Percentiles rank a stretch among this genome's conserved stretches.
These are phyloP conservation scores for Eucera pruinosa DNA, from an alignment of 2,888 invertebrate species.

Conservation along the genomic window DNA sequence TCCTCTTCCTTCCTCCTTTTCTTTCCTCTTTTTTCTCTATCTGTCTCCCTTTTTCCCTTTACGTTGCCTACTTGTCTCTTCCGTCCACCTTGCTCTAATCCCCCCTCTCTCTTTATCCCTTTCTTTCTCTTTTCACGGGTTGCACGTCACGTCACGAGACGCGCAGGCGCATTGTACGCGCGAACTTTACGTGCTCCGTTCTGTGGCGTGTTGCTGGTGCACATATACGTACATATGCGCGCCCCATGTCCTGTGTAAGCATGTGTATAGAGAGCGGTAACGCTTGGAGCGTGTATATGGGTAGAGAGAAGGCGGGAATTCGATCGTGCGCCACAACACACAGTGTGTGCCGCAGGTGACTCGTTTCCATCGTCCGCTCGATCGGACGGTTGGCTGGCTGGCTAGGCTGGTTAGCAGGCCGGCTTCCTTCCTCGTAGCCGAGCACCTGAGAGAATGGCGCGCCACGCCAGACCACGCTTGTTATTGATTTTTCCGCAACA, in stretches of 20 bases:
- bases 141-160: constrained; percentile 62
- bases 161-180: constrained; percentile 57
- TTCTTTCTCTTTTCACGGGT: constrained; percentile 19
- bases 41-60: constrained; percentile 4
- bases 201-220: constrained; percentile 26
- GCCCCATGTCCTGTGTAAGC: constrained; percentile 16
- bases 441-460: constrained; percentile 79
- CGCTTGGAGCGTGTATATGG: constrained; percentile 23
- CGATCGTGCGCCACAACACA: constrained; percentile 66
- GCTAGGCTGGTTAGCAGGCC: constrained; percentile 56
- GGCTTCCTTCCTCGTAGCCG: constrained; percentile 69
- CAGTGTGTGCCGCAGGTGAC: constrained; percentile 74
- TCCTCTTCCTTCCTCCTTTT: constrained; percentile 13
- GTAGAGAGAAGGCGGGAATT: constrained; percentile 70
- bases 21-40: too few species aligned
- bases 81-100: constrained; percentile 1
- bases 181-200: constrained; percentile 43
- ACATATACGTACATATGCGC: neutral
- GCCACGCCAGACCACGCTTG: constrained; percentile 80
- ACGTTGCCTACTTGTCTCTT: constrained; percentile 14
- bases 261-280: constrained; percentile 57
- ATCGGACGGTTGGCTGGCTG: constrained; percentile 74
- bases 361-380: constrained; percentile 74
- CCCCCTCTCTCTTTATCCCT: too few species aligned
- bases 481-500: constrained; percentile 83